Evolutionary conservation across 2,113 vertebrate genomes (phyloP), one percentile per base, ranked within the genome.

Genomic region (Ascaphus truei): DNA sequence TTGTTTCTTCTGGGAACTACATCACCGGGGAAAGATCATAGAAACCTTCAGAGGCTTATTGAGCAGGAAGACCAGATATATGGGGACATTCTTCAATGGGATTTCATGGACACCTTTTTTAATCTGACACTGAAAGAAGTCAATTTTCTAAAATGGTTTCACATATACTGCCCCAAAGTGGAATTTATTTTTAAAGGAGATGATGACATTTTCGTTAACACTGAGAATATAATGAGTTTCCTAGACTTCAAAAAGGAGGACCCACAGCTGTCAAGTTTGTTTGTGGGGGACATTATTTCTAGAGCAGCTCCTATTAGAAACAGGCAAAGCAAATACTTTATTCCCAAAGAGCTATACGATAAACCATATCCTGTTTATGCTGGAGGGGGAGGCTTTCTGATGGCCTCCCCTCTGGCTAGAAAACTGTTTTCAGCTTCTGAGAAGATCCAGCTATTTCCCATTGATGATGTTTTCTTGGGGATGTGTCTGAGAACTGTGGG

Each of bases 381-480:
- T 0, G 90, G 86, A 0, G 93, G 91, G 0, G 93, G 93, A 0
- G 93, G 92, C 11, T 90, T 93, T 56, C 77, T 94, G 2, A 94
- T 93, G 60, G 89, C 85, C 0, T 43, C 79, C 0, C 59, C 78
- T 2, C 34, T 95, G 64, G 87, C 78, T 30, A 68, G 73, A 27
- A 76, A 56, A 5, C 62, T 84, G 10, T 86, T 89, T 11, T 73
- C 74, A 12, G 86, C 69, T 18, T 91, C 86, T 0, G 83, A 91
- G 76, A 66, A 73, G 39, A 48, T 88, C 66, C 83, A 88, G 75
- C 62, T 94, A 33, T 93, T 91, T 77, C 93, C 93, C n/a, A 95
- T 94, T 2, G 93, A 95, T 11, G 91, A 95, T 6, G 92, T 94
- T 36, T 94, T 92, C 76, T 55, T 95, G 81, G 93, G 92, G 18